These are phyloP conservation scores for Tetramorium parvispinum DNA, from an alignment of 1,140 invertebrate genomes.

Conservation along the genomic window DNA sequence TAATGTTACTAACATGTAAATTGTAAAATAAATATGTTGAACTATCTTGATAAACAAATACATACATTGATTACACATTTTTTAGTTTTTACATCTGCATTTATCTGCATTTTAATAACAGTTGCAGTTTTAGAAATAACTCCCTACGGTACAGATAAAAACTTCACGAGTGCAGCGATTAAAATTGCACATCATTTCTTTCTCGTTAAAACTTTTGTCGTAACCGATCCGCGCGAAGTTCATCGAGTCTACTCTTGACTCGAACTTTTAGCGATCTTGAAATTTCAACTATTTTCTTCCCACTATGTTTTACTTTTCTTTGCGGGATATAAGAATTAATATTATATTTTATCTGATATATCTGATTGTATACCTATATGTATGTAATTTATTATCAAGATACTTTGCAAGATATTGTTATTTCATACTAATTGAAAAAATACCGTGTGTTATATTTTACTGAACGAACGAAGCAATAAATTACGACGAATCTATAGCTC, in stretches of 20 bases:
- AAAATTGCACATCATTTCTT: constrained; percentile 57
- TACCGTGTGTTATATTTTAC: not conserved
- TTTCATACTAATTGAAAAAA: not conserved
- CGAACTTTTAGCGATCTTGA: constrained; percentile 36
- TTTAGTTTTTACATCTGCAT: constrained; percentile 16
- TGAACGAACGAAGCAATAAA: not conserved
- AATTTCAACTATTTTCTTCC: constrained; percentile 34
- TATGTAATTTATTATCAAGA: not conserved
- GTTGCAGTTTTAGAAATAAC: constrained; percentile 32
- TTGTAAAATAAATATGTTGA: not conserved
- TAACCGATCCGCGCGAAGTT: constrained; percentile 41
- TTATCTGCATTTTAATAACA: constrained; percentile 34
- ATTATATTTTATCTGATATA: constrained; percentile 8
- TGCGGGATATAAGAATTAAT: not conserved
- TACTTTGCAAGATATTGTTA: not conserved
- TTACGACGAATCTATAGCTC: not conserved
- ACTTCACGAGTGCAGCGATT: constrained; percentile 31
- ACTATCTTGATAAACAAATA: not conserved
- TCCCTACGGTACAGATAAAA: constrained; percentile 8
- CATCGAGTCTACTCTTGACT: constrained; percentile 31
- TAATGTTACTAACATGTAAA: not conserved
- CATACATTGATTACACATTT: not conserved
- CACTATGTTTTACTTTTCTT: not conserved
- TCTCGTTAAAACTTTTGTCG: constrained; percentile 53
- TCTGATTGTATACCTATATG: not conserved